Evolutionary conservation across 2,888 invertebrate species (phyloP).

Genomic region (Ormyrus nitidulus): DNA sequence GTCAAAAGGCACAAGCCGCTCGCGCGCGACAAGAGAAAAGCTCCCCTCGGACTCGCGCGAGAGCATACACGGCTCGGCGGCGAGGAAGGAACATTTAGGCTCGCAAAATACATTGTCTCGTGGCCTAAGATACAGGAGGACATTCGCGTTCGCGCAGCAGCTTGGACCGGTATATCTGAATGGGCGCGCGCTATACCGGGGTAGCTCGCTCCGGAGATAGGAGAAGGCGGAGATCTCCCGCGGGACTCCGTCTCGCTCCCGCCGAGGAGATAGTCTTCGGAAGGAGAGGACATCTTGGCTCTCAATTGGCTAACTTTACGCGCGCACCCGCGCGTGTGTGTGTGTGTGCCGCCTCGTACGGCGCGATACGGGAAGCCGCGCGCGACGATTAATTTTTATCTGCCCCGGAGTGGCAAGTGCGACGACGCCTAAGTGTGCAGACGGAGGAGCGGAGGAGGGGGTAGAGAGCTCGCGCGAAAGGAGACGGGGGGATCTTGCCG

Average conservation of each 20-base stretch:
- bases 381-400: slow-evolving; percentile 53
- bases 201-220: slow-evolving; percentile 65
- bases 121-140: slow-evolving; percentile 50
- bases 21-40: not conserved
- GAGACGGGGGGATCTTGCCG: too few species aligned
- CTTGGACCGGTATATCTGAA: slow-evolving; percentile 69
- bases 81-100: slow-evolving; percentile 62
- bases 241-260: slow-evolving; percentile 64
- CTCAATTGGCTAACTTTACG: slow-evolving; percentile 60
- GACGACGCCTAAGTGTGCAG: too few species aligned
- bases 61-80: not conserved
- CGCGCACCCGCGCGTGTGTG: not conserved
- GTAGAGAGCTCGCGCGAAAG: too few species aligned
- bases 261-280: slow-evolving; percentile 72
- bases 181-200: slow-evolving; percentile 61
- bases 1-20: too few species aligned
- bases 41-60: slow-evolving; percentile 1
- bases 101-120: slow-evolving; percentile 67
- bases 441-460: too few species aligned
- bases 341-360: not conserved
- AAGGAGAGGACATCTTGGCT: slow-evolving; percentile 66
- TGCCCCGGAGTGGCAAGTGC: not conserved
- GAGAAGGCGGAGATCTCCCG: slow-evolving; percentile 69
- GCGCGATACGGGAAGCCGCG: not conserved
- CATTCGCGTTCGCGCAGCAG: slow-evolving; percentile 48